Evolutionary conservation across 2,888 invertebrate species (phyloP).

Genomic region (Embidobia sp.): DNA sequence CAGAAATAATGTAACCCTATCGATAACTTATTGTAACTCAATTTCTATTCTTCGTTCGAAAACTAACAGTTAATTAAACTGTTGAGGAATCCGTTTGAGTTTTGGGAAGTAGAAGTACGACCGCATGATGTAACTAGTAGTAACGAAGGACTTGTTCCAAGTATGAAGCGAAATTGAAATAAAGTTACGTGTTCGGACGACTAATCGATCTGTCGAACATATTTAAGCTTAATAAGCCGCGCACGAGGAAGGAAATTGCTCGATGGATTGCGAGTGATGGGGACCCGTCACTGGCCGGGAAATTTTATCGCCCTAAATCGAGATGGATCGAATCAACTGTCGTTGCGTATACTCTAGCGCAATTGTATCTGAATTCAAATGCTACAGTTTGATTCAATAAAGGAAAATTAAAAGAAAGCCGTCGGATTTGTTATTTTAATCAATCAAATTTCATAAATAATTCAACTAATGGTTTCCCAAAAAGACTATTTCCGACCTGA

Average conservation of each 20-base stretch:
- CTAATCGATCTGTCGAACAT: constrained; percentile 69
- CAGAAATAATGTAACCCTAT: too few species aligned
- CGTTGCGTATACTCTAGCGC: constrained; percentile 2
- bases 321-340: constrained; percentile 31
- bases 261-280: constrained; percentile 49
- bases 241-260: constrained; percentile 59
- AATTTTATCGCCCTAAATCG: constrained; percentile 47
- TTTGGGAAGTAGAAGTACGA: too few species aligned
- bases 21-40: too few species aligned
- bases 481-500: too few species aligned
- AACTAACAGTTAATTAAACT: constrained; percentile 5
- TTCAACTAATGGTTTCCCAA: too few species aligned
- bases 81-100: constrained; percentile 4
- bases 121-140: too few species aligned
- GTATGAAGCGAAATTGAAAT: constrained; percentile 63
- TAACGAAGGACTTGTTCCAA: constrained; percentile 4
- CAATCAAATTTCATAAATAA: too few species aligned
- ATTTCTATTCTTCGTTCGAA: not conserved
- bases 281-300: too few species aligned
- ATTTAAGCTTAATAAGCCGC: constrained; percentile 68
- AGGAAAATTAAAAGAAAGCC: not conserved
- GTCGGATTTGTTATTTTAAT: too few species aligned
- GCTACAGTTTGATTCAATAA: constrained; percentile 2
- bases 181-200: constrained; percentile 67
- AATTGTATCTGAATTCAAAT: constrained; percentile 24